Percentiles rank a stretch among this genome's conserved stretches.
phyloP scores from a whole-genome alignment of 2,113 vertebrate species.

The Ploceus nigricollis region DNA sequence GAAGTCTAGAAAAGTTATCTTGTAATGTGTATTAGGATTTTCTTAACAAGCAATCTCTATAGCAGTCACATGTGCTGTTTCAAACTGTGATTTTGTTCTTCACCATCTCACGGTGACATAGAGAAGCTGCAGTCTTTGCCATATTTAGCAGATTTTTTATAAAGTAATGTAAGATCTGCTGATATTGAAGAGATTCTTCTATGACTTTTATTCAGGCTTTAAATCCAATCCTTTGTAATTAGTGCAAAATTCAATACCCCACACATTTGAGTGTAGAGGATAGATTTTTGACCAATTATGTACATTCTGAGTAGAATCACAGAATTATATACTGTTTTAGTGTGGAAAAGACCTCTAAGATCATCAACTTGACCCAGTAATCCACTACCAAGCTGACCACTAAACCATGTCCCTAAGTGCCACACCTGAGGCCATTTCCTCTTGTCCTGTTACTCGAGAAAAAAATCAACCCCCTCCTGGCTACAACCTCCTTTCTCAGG shows the following conservation, averaged over 20 bases:
- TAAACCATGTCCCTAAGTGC: not conserved
- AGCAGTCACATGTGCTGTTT: not conserved
- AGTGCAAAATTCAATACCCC: not conserved
- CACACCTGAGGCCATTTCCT: not conserved
- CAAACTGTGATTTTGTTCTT: not conserved
- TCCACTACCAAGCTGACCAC: not conserved
- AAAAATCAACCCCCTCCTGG: not conserved
- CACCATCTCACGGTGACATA: not conserved
- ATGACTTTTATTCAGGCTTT: not conserved
- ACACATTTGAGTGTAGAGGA: too few species aligned
- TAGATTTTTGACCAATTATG: not conserved
- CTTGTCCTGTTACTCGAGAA: not conserved
- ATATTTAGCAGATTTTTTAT: not conserved
- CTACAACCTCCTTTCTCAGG: not conserved
- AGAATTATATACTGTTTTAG: not conserved
- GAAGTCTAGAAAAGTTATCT: not conserved
- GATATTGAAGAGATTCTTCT: not conserved
- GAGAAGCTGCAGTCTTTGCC: not conserved
- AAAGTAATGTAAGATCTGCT: not conserved
- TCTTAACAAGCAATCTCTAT: not conserved
- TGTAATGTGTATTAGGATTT: not conserved
- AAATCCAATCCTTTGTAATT: not conserved
- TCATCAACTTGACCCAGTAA: accelerated
- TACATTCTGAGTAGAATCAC: not conserved
- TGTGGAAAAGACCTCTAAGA: not conserved